Conservation (phyloP, 2,113 vertebrate species). For the Peromyscus maniculatus region DNA sequence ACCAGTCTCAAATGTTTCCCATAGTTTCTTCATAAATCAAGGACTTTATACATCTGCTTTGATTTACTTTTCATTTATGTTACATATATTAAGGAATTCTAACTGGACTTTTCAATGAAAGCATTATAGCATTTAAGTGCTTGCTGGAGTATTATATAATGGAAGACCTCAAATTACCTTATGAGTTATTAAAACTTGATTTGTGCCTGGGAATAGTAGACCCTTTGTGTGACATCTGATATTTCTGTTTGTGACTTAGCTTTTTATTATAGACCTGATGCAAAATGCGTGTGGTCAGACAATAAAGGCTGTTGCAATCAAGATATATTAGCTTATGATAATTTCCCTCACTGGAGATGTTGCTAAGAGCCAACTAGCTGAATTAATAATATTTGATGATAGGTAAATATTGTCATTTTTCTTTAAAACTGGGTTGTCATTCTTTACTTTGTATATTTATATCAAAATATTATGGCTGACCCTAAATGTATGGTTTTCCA, state of each 20-base stretch:
- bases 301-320: slow-evolving; percentile 71
- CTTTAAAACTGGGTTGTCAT: slow-evolving; percentile 47
- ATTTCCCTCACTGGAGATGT: slow-evolving; percentile 54
- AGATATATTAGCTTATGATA: slow-evolving; percentile 63
- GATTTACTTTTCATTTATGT: slow-evolving; percentile 66
- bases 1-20: neutral
- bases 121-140: slow-evolving; percentile 40
- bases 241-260: slow-evolving; percentile 58
- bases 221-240: slow-evolving; percentile 53
- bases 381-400: slow-evolving; percentile 71
- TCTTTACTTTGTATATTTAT: neutral
- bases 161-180: slow-evolving; percentile 58
- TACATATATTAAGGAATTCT: neutral
- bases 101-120: slow-evolving; percentile 29
- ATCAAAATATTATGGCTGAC: neutral
- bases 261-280: slow-evolving; percentile 65
- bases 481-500: neutral
- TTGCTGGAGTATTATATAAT: slow-evolving; percentile 58
- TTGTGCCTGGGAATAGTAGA: slow-evolving; percentile 17
- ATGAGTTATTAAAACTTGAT: slow-evolving; percentile 73
- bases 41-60: slow-evolving; percentile 25
- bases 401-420: slow-evolving; percentile 62
- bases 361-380: slow-evolving; percentile 60
- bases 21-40: slow-evolving; percentile 59
- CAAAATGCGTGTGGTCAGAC: slow-evolving; percentile 64